Conservation (phyloP, 2,888 invertebrate species). For the Chloroclysta siterata region DNA sequence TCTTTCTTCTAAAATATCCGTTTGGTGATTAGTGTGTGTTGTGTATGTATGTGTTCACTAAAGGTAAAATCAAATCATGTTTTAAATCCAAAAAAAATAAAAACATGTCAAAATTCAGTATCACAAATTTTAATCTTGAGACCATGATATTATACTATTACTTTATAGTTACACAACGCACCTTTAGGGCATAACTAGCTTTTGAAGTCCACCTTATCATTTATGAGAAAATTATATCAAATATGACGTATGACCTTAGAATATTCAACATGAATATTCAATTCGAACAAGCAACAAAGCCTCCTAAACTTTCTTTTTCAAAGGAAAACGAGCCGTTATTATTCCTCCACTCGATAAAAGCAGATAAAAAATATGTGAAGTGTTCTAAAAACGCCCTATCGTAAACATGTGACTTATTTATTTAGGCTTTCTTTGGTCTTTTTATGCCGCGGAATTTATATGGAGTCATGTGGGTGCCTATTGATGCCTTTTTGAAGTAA, state of each 20-base stretch:
- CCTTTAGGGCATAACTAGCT: constrained; percentile 10
- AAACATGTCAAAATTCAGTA: too few species aligned
- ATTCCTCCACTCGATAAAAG: constrained; percentile 54
- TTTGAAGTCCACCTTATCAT: constrained; percentile 28
- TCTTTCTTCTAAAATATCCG: too few species aligned
- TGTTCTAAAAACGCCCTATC: constrained; percentile 51
- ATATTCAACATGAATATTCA: constrained; percentile 61
- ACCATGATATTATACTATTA: too few species aligned
- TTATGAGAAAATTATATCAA: constrained; percentile 25
- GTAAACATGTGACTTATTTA: constrained; percentile 57
- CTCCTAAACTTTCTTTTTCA: constrained; percentile 49
- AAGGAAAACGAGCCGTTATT: constrained; percentile 51
- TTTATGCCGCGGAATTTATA: constrained; percentile 46
- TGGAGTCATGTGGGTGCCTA: constrained; percentile 46
- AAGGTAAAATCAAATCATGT: too few species aligned
- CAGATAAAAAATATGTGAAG: constrained; percentile 54
- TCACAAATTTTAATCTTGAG: too few species aligned
- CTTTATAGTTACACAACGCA: too few species aligned
- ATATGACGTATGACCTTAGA: constrained; percentile 36
- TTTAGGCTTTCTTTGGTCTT: constrained; percentile 44
- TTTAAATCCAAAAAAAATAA: too few species aligned
- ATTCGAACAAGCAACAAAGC: constrained; percentile 47
- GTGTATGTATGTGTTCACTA: too few species aligned
- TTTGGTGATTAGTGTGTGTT: too few species aligned
- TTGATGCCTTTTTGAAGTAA: constrained; percentile 62